Conservation (phyloP, 2,888 invertebrate species). For the Harpagoxenus sublaevis region DNA sequence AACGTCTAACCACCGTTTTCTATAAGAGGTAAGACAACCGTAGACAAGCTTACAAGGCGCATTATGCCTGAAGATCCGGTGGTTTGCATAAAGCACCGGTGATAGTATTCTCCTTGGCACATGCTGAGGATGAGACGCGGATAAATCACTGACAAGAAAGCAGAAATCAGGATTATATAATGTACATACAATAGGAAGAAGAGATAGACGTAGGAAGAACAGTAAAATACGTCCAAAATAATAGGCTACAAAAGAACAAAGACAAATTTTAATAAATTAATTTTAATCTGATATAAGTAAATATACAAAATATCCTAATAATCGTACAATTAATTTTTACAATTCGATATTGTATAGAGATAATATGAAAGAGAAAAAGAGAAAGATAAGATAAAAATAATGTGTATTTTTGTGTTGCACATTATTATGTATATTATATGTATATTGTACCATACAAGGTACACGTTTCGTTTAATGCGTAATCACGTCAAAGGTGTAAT, state of each 20-base stretch:
- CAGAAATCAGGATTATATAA: slow-evolving; percentile 14
- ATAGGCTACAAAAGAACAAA: not conserved
- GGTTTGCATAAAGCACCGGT: slow-evolving; percentile 77
- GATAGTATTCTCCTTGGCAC: slow-evolving; percentile 59
- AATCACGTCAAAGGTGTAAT: not conserved
- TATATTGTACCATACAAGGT: not conserved
- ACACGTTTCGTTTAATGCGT: not conserved
- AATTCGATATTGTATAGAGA: too few relatives aligned
- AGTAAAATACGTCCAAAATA: not conserved
- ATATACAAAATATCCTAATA: too few relatives aligned
- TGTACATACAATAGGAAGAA: not conserved
- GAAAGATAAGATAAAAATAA: too few relatives aligned
- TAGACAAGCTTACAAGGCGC: slow-evolving; percentile 67
- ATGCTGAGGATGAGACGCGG: slow-evolving; percentile 28
- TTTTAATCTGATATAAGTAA: too few relatives aligned
- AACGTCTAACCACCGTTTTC: slow-evolving; percentile 68
- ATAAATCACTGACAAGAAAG: slow-evolving; percentile 45
- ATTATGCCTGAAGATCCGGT: slow-evolving; percentile 72
- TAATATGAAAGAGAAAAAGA: too few relatives aligned
- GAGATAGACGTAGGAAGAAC: slow-evolving; percentile 22
- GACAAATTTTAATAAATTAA: slow-evolving; percentile 1
- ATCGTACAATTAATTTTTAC: too few relatives aligned
- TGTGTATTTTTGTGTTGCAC: too few relatives aligned
- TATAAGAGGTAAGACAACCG: slow-evolving; percentile 74
- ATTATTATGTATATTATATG: not conserved